phyloP scores from a whole-genome alignment of 2,797 vertebrate genomes.

The Gallinago solitaria region DNA sequence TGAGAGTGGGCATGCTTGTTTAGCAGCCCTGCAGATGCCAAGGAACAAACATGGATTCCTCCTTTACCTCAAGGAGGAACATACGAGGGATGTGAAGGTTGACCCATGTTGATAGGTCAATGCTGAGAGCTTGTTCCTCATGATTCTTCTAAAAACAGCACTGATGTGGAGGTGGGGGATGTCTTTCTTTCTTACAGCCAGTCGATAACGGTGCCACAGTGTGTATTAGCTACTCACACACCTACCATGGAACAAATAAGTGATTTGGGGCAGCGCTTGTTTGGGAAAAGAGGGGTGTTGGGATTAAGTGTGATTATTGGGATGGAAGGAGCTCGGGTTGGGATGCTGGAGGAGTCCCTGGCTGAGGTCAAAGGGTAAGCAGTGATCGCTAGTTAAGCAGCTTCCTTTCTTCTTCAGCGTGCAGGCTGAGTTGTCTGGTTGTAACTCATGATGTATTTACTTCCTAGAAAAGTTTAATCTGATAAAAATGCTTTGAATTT shows the following conservation, averaged over 20 bases:
- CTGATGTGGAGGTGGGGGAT: background rate
- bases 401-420: background rate
- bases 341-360: background rate
- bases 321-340: background rate
- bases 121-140: background rate
- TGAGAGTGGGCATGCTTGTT: background rate
- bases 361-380: background rate
- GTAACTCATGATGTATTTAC: background rate
- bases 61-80: background rate
- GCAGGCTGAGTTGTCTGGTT: background rate
- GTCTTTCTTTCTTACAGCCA: background rate
- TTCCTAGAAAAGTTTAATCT: background rate
- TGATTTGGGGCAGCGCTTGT: background rate
- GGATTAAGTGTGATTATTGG: background rate
- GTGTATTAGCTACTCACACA: background rate
- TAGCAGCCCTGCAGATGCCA: background rate
- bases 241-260: background rate
- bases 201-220: background rate
- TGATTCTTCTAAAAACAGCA: background rate
- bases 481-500: background rate
- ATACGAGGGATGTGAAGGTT: background rate
- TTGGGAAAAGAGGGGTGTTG: background rate
- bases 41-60: background rate
- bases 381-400: background rate
- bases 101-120: background rate